Evolutionary conservation across 2,797 vertebrate genomes (phyloP).

Genomic region (Petrocephalus sullivani): DNA sequence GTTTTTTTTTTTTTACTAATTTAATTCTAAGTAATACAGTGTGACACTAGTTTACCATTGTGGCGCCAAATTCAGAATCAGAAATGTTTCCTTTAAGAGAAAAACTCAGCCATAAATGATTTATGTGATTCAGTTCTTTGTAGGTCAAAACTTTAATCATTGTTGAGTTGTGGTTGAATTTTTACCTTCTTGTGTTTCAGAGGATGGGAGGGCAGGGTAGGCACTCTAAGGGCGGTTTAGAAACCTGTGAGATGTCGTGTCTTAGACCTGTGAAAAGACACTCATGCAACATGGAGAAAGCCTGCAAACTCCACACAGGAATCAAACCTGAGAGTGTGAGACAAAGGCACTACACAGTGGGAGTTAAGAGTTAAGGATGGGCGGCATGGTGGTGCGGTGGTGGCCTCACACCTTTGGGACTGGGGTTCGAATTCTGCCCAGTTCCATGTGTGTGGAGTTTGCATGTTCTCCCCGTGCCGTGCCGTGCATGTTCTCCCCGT

Average conservation of each 20-base stretch:
- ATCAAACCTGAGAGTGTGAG: neutral
- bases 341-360: neutral
- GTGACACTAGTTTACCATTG: neutral
- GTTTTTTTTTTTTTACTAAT: neutral
- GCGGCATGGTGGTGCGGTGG: too few relatives aligned
- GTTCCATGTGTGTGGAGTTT: too few relatives aligned
- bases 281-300: neutral
- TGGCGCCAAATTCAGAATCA: neutral
- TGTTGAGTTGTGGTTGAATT: neutral
- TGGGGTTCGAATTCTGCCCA: too few relatives aligned
- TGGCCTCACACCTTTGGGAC: too few relatives aligned
- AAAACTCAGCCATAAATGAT: neutral
- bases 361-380: too few relatives aligned
- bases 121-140: neutral
- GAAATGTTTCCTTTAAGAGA: neutral
- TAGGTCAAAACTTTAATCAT: neutral
- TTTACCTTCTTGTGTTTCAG: neutral
- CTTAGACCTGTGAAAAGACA: neutral
- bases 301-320: neutral
- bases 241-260: neutral
- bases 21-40: neutral
- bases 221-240: neutral
- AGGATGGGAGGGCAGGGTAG: neutral
- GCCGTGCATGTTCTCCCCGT: too few relatives aligned
- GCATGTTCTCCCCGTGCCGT: too few relatives aligned